Evolutionary conservation across 2,888 invertebrate genomes (phyloP), one percentile per base, ranked within the genome.

Genomic region (Scrobipalpa atriplicella): DNA sequence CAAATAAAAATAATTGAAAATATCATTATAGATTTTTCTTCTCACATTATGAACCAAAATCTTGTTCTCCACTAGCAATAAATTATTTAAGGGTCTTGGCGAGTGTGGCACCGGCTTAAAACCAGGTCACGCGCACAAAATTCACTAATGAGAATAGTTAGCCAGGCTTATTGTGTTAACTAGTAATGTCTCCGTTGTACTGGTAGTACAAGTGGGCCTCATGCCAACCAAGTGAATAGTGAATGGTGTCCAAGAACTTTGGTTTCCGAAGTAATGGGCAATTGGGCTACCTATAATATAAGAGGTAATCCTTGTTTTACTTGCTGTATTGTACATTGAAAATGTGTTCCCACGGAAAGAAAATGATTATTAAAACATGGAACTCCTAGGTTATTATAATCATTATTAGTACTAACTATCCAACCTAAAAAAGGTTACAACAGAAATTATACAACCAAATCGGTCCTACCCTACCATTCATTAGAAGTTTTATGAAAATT

Each of bases 81-180:
- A 67, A 67, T 67, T 62, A 67, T 67, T 67, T 62, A 65, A 11
- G 56, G 56, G 54, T 62, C 62, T 67, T 65, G 64, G 64, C 29
- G 58, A 58, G n/a, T 58, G 58, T 58, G 8, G 38, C 36, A 38
- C 64, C 60, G 10, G 39, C 41, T 67, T 43, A 36, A 29, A 67
- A 67, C 62, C 64, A 38, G 67, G 67, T 62, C 64, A 54, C 67
- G 52, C 41, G 51, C 41, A 43, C 63, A 67, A 67, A 67, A 64
- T 64, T 64, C 64, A 41, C 52, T 64, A 67, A 67, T 67, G 67
- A 67, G 67, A 67, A 67, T 67, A 67, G 64, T 67, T 64, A 63
- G 47, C 47, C 29, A 5, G 19, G 41, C 41, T 61, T 19, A 61
- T 61, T 62, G 70, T 70, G 73, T 61, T 61, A 61, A 18, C 61